Evolutionary conservation across 2,888 invertebrate genomes (phyloP), one percentile per base, ranked within the genome.

Genomic region (Eustalomyia histrio): DNA sequence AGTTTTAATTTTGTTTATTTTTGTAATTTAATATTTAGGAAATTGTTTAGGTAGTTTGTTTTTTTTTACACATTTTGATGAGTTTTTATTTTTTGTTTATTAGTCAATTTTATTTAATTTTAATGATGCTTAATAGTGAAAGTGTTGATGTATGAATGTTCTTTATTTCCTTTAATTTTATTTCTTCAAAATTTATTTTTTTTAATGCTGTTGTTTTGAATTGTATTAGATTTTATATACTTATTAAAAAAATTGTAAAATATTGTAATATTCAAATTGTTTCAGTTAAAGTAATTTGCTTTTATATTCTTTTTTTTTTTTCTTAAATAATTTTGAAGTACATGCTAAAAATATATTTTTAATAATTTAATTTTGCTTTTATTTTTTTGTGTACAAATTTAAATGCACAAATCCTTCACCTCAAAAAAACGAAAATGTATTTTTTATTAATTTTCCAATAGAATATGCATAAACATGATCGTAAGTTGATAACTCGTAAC

Each of bases 1-100:
- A 94, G 94, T 89, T 7, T 39, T 39, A 29, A 29, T 29, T 29
- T 29, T 4, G 29, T 65, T 58, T 67, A 53, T 65, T 53, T 67
- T 18, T 21, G n/a, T 18, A 16, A 16, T 21, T 29, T 29, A 1
- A 12, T 12, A 12, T 39, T 39, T 16, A 33, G 18, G 10, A 57
- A 60, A 64, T 71, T 64, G 58, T 21, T 47, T 76, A 61, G 18
- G 14, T 57, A n/a, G n/a, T n/a, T n/a, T n/a, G n/a, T n/a, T 50
- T 43, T 61, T 60, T 8, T 16, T 50, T 60, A 29, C 29, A 50
- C 24, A 29, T 7, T 5, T 53, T 60, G 10, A 55, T 64, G 53
- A 16, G 55, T 47, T 64, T 73, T 47, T 21, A 21, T 63, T 61
- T n/a, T 12, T 74, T 83, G 57, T 73, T 21, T 61, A 47, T 67